phyloP scores from a whole-genome alignment of 1,140 invertebrate genomes.

The Acyrthosiphon pisum region DNA sequence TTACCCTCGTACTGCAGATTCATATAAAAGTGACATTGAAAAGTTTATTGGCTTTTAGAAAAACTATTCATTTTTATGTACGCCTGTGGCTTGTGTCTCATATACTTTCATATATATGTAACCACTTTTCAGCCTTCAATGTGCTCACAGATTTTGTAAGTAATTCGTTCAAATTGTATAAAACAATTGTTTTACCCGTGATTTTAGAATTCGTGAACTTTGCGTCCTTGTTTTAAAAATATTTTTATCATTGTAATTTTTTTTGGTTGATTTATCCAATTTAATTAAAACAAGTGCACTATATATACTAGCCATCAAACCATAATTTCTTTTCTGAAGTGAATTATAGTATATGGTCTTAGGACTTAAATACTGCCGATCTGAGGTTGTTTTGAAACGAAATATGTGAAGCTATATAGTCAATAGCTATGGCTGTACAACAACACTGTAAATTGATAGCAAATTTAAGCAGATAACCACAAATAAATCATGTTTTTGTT shows the following conservation, averaged over 20 bases:
- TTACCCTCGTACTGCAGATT: no score
- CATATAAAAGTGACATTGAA: background rate
- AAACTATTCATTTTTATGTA: background rate
- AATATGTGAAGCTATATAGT: background rate
- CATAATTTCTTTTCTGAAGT: background rate
- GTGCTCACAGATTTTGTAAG: background rate
- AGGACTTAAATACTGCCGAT: background rate
- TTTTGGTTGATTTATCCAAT: slow-evolving; percentile 12
- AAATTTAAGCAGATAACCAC: background rate
- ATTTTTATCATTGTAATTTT: background rate
- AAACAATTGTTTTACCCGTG: background rate
- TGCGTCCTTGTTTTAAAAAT: background rate
- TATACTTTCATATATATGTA: background rate
- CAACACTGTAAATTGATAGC: background rate
- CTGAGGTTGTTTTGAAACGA: background rate
- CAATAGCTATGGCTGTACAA: background rate
- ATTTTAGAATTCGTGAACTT: slow-evolving; percentile 16
- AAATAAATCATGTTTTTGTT: background rate
- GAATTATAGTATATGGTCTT: background rate
- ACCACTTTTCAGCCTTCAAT: background rate
- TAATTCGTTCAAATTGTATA: background rate
- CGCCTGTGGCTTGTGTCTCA: no score
- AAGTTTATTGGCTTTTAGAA: background rate
- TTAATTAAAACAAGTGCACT: background rate
- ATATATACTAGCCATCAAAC: background rate